A percentile compares a stretch with the other conserved stretches of the same genome.
phyloP scores from a whole-genome alignment of 2,888 invertebrate genomes.

The Saturnia pavonia region DNA sequence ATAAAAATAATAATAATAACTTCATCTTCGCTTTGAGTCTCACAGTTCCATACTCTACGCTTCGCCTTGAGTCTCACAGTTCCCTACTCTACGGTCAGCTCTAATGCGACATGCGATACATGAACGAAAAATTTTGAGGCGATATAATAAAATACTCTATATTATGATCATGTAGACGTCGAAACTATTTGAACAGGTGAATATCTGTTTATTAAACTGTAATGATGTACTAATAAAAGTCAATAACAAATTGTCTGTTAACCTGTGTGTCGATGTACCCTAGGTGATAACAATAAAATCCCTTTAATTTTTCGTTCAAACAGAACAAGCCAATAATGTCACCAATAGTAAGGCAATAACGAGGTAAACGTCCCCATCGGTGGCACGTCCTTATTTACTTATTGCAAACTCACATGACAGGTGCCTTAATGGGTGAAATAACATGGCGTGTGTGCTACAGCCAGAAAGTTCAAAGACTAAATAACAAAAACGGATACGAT shows the following conservation, averaged over 20 bases:
- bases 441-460: slow-evolving; percentile 74
- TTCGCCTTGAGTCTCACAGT: no score
- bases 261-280: slow-evolving; percentile 21
- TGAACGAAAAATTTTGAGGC: no score
- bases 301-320: slow-evolving; percentile 69
- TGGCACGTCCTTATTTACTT: slow-evolving; percentile 76
- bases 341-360: slow-evolving; percentile 73
- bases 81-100: no score
- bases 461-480: slow-evolving; percentile 47
- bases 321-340: slow-evolving; percentile 61
- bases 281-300: slow-evolving; percentile 43
- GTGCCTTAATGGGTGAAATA: slow-evolving; percentile 78
- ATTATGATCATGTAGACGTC: no score
- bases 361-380: slow-evolving; percentile 62
- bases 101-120: no score
- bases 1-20: no score
- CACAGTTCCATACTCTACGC: no score
- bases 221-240: neutral
- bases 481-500: neutral
- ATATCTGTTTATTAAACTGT: neutral
- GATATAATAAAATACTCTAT: no score
- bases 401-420: slow-evolving; percentile 82
- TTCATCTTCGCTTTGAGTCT: no score
- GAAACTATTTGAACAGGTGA: no score
- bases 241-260: neutral